Conservation (phyloP, 2,888 invertebrate genomes). For the Platypus cylindrus region DNA sequence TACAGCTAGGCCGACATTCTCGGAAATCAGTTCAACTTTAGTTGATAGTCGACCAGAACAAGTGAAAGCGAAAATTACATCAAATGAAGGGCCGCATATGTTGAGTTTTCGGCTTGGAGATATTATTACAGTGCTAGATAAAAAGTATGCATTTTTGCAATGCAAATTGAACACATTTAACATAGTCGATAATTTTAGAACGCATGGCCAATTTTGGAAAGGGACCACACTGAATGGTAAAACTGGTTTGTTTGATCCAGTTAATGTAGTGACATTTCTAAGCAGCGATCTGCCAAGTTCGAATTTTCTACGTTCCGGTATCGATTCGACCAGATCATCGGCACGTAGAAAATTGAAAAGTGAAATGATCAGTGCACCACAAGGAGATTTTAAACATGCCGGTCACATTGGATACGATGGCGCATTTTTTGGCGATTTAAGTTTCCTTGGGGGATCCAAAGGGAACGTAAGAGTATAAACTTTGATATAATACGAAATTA, state of each 20-base stretch:
- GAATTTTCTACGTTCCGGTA: conserved; percentile 34
- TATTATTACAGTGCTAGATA: conserved; percentile 84
- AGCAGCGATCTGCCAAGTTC: conserved; percentile 58
- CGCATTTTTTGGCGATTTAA: conserved; percentile 91
- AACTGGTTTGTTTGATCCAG: conserved; percentile 87
- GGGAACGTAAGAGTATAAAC: conserved; percentile 28
- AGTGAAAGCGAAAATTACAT: conserved; percentile 62
- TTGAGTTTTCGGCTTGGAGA: conserved; percentile 79
- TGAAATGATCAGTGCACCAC: conserved; percentile 93
- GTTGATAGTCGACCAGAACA: conserved; percentile 85
- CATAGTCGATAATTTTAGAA: conserved; percentile 29
- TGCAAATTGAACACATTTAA: neutral
- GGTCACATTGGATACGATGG: conserved; percentile 93
- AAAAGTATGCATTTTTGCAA: conserved; percentile 42
- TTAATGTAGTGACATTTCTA: conserved; percentile 75
- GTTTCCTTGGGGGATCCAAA: conserved; percentile 50
- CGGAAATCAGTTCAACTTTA: conserved; percentile 61
- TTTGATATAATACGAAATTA: no score
- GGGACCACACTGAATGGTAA: conserved; percentile 81
- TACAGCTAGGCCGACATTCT: conserved; percentile 75
- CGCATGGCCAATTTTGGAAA: conserved; percentile 69
- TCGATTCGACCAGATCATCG: conserved; percentile 50
- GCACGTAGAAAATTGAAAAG: conserved; percentile 56
- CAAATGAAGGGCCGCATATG: conserved; percentile 46
- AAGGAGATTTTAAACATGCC: conserved; percentile 93